A percentile compares a stretch with the other conserved stretches of the same genome.
These are phyloP conservation scores for Syngnathus floridae DNA, from an alignment of 2,113 vertebrate species.

Conservation along the genomic window DNA sequence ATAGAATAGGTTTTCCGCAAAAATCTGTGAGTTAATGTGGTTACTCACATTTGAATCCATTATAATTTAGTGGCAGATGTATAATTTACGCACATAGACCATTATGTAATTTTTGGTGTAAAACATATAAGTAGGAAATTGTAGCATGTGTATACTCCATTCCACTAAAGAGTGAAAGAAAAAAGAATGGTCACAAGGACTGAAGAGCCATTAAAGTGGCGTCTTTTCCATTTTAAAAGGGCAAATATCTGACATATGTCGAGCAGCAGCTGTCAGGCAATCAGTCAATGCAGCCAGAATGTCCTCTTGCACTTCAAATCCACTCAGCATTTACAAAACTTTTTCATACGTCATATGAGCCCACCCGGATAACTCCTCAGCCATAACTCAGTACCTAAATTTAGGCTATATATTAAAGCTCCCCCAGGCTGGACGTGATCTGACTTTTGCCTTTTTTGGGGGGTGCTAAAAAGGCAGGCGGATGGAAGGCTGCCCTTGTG, in stretches of 20 bases:
- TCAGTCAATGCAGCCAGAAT: conserved; percentile 80
- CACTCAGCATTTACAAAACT: conserved; percentile 69
- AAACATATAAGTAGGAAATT: not conserved
- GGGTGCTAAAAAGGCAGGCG: conserved; percentile 26
- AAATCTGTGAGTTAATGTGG: too few species aligned
- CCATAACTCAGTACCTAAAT: conserved; percentile 75
- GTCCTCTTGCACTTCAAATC: conserved; percentile 73
- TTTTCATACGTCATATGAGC: conserved; percentile 71
- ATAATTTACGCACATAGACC: not conserved
- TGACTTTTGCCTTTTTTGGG: conserved; percentile 67
- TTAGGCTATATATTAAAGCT: conserved; percentile 72
- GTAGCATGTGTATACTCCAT: not conserved
- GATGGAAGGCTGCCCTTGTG: conserved; percentile 40
- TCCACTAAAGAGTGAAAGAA: conserved; percentile 6
- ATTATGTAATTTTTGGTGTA: not conserved
- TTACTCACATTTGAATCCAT: not conserved
- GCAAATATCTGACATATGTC: conserved; percentile 74
- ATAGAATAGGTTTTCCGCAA: not conserved
- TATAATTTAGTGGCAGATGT: not conserved
- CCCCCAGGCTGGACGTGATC: conserved; percentile 29
- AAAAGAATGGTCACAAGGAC: conserved; percentile 55
- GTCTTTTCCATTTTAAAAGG: conserved; percentile 59
- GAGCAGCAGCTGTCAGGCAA: conserved; percentile 81
- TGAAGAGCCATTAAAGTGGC: conserved; percentile 61
- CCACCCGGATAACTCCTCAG: conserved; percentile 64